Conservation (phyloP, 2,888 invertebrate genomes). For the Pachymerium ferrugineum region DNA sequence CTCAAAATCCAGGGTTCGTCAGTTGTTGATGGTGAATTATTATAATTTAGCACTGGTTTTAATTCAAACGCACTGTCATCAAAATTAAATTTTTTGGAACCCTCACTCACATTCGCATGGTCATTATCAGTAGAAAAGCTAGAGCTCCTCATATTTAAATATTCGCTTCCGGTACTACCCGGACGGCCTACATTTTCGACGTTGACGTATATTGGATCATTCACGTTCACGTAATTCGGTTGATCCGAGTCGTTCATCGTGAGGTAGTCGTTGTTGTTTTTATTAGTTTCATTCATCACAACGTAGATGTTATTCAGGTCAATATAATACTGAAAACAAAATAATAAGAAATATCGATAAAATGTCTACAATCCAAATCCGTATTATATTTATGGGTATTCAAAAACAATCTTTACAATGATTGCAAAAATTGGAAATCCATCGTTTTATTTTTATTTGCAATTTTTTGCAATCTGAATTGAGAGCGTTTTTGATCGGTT, state of each 20-base stretch:
- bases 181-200: slow-evolving; percentile 41
- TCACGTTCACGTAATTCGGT: slow-evolving; percentile 40
- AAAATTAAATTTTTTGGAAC: neutral
- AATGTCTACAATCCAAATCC: too few species aligned
- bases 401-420: too few species aligned
- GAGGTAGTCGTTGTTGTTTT: slow-evolving; percentile 37
- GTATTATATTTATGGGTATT: too few species aligned
- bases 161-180: slow-evolving; percentile 9
- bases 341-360: neutral
- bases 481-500: too few species aligned
- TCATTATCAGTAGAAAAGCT: neutral
- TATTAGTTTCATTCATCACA: slow-evolving; percentile 40
- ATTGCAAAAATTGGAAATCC: too few species aligned
- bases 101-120: neutral
- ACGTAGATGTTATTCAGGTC: slow-evolving; percentile 45
- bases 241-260: slow-evolving; percentile 31
- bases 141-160: slow-evolving; percentile 33
- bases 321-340: slow-evolving; percentile 45
- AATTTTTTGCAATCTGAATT: too few species aligned
- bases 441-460: too few species aligned
- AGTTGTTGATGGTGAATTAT: neutral
- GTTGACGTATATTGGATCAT: slow-evolving; percentile 67
- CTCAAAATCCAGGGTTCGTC: slow-evolving; percentile 2
- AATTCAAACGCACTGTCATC: slow-evolving; percentile 11
- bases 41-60: neutral